Percentiles rank a stretch among this genome's conserved stretches.
phyloP scores from a whole-genome alignment of 1,140 invertebrate species.

The Drosophila melanica region DNA sequence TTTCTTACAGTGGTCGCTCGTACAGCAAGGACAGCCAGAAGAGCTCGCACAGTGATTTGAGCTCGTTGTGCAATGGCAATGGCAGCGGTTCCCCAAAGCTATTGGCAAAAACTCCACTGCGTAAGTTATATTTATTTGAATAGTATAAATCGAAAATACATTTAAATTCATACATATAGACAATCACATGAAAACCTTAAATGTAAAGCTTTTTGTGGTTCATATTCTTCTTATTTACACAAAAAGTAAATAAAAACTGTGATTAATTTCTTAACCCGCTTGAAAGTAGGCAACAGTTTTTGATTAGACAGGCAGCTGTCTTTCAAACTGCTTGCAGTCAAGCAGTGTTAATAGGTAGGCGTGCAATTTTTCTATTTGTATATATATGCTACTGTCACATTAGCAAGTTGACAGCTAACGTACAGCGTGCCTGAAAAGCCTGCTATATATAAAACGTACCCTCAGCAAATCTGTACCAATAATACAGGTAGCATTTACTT shows the following conservation, averaged over 20 bases:
- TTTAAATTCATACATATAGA: no score
- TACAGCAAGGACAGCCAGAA: constrained; percentile 83
- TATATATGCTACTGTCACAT: not conserved
- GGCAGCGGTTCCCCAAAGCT: constrained; percentile 69
- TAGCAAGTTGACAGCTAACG: not conserved
- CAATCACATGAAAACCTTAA: no score
- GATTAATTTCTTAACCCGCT: not conserved
- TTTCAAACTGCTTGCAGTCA: not conserved
- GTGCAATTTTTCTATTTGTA: not conserved
- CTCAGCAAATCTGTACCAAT: no score
- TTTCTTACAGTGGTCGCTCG: constrained; percentile 75
- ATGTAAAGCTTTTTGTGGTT: no score
- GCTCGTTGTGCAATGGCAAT: constrained; percentile 55
- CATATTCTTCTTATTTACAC: no score
- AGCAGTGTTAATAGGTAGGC: constrained; percentile 4
- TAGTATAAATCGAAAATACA: not conserved
- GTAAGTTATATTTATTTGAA: constrained; percentile 56
- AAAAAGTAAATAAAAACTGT: no score
- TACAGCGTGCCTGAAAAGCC: not conserved
- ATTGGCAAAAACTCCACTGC: constrained; percentile 78
- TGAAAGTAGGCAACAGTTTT: constrained; percentile 36
- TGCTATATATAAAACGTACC: no score
- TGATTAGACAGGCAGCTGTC: not conserved
- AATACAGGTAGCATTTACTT: no score
- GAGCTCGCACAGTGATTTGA: constrained; percentile 83